These are phyloP conservation scores for Gonatopus flavifemur DNA, from an alignment of 1,140 invertebrate species.

Conservation along the genomic window DNA sequence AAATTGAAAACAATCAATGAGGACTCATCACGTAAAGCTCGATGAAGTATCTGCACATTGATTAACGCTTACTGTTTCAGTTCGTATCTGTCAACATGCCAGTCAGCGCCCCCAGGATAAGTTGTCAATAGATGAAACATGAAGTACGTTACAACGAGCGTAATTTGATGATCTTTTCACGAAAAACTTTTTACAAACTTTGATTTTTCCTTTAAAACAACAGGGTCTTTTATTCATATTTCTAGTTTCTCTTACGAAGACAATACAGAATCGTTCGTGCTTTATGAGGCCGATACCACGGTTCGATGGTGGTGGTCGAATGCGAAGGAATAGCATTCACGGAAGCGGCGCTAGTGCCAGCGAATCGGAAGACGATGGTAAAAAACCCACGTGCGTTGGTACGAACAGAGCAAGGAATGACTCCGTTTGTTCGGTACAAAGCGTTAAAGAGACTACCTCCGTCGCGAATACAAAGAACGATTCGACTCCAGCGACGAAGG, in stretches of 20 bases:
- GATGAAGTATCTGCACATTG: too few relatives aligned
- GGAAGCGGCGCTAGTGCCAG: constrained; percentile 53
- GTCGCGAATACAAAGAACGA: constrained; percentile 20
- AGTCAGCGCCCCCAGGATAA: too few relatives aligned
- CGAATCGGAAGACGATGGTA: constrained; percentile 54
- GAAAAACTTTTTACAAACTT: not conserved
- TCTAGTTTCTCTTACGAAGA: constrained; percentile 32
- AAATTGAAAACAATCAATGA: too few relatives aligned
- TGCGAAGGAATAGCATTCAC: constrained; percentile 56
- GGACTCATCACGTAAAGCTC: not conserved
- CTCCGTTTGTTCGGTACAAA: constrained; percentile 48
- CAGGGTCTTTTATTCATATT: not conserved
- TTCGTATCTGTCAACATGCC: too few relatives aligned
- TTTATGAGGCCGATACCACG: constrained; percentile 51
- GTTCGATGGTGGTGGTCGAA: constrained; percentile 45
- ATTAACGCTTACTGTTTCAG: too few relatives aligned
- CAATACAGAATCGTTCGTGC: constrained; percentile 36
- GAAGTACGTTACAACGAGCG: not conserved
- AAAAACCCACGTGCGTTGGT: constrained; percentile 17
- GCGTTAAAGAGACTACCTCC: constrained; percentile 27
- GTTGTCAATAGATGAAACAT: too few relatives aligned
- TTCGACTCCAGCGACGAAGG: constrained; percentile 25
- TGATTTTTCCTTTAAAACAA: not conserved
- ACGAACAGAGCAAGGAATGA: constrained; percentile 50
- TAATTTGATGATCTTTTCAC: not conserved